Evolutionary conservation across 2,888 invertebrate species (phyloP).

Genomic region (Leucozona laternaria): DNA sequence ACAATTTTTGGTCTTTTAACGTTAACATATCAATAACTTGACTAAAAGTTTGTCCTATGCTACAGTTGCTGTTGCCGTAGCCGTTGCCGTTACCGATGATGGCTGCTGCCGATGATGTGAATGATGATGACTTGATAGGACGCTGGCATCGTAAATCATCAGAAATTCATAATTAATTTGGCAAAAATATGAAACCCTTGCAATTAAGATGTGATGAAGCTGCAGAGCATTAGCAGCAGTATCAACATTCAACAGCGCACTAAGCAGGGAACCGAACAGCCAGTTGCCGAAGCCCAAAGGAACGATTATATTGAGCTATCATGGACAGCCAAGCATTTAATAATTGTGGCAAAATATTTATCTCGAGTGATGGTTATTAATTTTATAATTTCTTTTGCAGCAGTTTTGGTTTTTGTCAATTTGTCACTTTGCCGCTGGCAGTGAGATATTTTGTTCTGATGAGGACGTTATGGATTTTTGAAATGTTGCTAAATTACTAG

Average conservation of each 20-base stretch:
- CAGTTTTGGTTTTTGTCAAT: constrained; percentile 1
- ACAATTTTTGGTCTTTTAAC: constrained; percentile 56
- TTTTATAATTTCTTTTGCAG: constrained; percentile 55
- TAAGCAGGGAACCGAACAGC: too few species aligned
- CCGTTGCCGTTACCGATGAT: background rate
- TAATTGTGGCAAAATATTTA: constrained; percentile 41
- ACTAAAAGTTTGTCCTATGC: background rate
- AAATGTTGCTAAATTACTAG: background rate
- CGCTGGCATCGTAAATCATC: constrained; percentile 64
- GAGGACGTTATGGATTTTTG: background rate
- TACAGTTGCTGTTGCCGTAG: background rate
- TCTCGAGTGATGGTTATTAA: constrained; percentile 53
- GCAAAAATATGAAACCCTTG: constrained; percentile 70
- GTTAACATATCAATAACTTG: constrained; percentile 71
- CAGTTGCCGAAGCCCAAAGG: constrained; percentile 1
- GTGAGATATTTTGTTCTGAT: constrained; percentile 1
- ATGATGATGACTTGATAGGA: constrained; percentile 65
- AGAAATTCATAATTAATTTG: constrained; percentile 75
- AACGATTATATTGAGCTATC: constrained; percentile 62
- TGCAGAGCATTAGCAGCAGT: constrained; percentile 15
- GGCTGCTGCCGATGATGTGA: background rate
- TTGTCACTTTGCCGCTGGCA: background rate
- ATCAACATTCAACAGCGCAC: background rate
- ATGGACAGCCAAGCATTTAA: constrained; percentile 54
- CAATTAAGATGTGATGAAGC: constrained; percentile 71